Evolutionary conservation across 1,140 invertebrate genomes (phyloP).

Genomic region (Brachionus koreanus): DNA sequence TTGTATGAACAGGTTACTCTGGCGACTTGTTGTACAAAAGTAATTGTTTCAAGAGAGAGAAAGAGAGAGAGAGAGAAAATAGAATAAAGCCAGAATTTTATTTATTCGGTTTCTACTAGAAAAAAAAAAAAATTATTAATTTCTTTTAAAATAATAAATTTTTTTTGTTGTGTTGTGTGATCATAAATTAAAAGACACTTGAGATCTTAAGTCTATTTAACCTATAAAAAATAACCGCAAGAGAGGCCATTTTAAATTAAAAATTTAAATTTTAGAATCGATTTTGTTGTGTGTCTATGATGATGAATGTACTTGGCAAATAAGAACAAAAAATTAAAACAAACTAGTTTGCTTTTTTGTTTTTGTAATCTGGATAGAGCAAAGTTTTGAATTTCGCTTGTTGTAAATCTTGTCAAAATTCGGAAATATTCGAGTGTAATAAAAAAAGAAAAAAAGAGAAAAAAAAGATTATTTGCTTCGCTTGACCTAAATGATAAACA

Average conservation of each 20-base stretch:
- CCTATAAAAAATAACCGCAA: not conserved
- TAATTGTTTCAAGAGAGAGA: not conserved
- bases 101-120: too few species aligned
- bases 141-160: not conserved
- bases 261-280: not conserved
- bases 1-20: not conserved
- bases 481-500: not conserved
- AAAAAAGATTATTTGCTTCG: not conserved
- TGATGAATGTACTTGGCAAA: not conserved
- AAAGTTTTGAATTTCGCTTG: not conserved
- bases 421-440: not conserved
- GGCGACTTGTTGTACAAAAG: not conserved
- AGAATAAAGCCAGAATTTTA: too few species aligned
- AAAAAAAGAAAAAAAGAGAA: not conserved
- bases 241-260: not conserved
- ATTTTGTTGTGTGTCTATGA: not conserved
- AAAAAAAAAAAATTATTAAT: not conserved
- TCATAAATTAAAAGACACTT: not conserved
- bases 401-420: not conserved
- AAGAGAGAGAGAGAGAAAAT: too few species aligned
- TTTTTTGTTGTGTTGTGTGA: not conserved
- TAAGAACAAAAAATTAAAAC: not conserved
- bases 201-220: not conserved
- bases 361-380: not conserved
- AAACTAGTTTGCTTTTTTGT: not conserved